Percentiles rank a stretch among this genome's conserved stretches.
These are phyloP conservation scores for Sebastes cheni DNA, from an alignment of 2,797 vertebrate genomes.

Conservation along the genomic window DNA sequence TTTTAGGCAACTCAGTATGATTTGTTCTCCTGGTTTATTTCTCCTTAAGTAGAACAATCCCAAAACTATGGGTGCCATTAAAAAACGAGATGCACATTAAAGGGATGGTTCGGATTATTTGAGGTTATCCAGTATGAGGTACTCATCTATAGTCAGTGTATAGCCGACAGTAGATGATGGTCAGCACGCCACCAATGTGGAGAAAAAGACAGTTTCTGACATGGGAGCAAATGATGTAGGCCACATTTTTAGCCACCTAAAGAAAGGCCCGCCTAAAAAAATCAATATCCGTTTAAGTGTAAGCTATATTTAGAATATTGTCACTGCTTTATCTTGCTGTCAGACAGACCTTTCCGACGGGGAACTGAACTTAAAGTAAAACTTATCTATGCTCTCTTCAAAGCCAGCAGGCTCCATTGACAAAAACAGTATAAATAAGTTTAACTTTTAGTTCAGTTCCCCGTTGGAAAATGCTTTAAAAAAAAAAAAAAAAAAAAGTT, in stretches of 20 bases:
- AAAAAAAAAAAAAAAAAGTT: background rate
- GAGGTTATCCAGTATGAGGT: background rate
- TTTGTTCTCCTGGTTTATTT: background rate
- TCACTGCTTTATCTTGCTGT: background rate
- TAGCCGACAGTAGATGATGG: background rate
- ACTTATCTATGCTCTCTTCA: background rate
- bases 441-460: background rate
- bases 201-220: background rate
- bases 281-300: background rate
- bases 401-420: background rate
- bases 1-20: background rate
- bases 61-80: background rate
- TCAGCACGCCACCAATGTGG: background rate
- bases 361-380: background rate
- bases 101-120: background rate
- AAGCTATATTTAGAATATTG: background rate
- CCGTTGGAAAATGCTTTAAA: background rate
- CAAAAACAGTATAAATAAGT: background rate
- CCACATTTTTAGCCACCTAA: background rate
- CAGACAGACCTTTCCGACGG: background rate
- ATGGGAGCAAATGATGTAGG: background rate
- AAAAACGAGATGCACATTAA: background rate
- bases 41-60: background rate
- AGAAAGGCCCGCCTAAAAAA: background rate
- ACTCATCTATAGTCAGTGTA: background rate